A percentile compares a stretch with the other conserved stretches of the same genome.
Evolutionary conservation across 2,888 invertebrate species (phyloP).

Genomic region (Abrostola triplasia): DNA sequence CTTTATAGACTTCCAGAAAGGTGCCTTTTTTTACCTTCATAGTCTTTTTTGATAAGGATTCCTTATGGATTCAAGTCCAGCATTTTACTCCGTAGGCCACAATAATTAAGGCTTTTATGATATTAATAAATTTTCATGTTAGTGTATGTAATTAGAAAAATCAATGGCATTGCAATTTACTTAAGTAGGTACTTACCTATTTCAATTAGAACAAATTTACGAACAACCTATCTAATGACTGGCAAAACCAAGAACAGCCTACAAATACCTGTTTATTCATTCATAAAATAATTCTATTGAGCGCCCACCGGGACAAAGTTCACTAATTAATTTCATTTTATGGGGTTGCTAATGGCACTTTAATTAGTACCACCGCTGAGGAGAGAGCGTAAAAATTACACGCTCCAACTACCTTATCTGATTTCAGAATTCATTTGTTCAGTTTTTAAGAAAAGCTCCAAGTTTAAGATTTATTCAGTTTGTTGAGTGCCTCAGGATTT

Average conservation of each 20-base stretch:
- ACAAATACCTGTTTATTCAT: constrained; percentile 54
- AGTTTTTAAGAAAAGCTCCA: constrained; percentile 15
- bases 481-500: constrained; percentile 7
- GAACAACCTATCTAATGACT: no score
- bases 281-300: constrained; percentile 58
- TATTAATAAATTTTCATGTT: no score
- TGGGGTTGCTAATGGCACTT: constrained; percentile 59
- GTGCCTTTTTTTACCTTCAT: no score
- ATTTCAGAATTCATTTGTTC: constrained; percentile 40
- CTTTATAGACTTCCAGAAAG: no score
- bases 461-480: constrained; percentile 44
- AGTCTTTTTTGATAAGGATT: no score
- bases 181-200: no score
- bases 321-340: constrained; percentile 61
- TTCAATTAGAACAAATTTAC: no score
- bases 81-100: no score
- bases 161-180: no score
- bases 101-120: no score
- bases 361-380: constrained; percentile 46
- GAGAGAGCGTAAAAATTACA: constrained; percentile 48
- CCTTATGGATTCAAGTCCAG: no score
- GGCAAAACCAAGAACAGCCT: constrained; percentile 28
- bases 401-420: constrained; percentile 38
- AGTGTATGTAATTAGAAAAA: no score
- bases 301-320: constrained; percentile 45